A percentile compares a stretch with the other conserved stretches of the same genome.
These are phyloP conservation scores for Nibea coibor DNA, from an alignment of 2,113 vertebrate genomes.

Conservation along the genomic window DNA sequence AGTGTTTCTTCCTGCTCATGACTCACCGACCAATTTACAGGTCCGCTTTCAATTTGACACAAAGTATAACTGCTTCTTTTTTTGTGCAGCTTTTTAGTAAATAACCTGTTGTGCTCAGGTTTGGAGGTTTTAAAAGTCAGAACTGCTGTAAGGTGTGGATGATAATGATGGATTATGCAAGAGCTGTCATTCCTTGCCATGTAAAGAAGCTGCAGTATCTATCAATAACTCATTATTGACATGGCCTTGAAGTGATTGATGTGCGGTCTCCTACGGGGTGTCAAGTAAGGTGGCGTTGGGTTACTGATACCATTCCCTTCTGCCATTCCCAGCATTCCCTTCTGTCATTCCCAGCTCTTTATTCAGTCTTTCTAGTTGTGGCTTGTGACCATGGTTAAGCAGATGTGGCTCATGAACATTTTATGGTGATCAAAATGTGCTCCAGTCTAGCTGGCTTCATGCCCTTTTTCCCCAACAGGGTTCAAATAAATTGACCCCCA, in stretches of 20 bases:
- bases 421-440: background rate
- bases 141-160: background rate
- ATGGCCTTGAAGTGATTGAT: slow-evolving; percentile 9
- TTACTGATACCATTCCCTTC: slow-evolving; percentile 12
- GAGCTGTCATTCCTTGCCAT: background rate
- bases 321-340: slow-evolving; percentile 4
- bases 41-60: too few relatives aligned
- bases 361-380: background rate
- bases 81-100: background rate
- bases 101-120: background rate
- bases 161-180: background rate
- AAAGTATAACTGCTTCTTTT: too few relatives aligned
- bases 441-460: background rate
- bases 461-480: background rate
- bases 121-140: background rate
- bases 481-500: background rate
- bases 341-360: background rate
- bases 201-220: background rate
- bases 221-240: slow-evolving; percentile 14
- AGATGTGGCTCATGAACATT: background rate
- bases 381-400: background rate
- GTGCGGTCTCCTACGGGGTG: background rate
- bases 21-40: slow-evolving; percentile 27
- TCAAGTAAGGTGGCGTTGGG: background rate
- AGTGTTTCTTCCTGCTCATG: slow-evolving; percentile 1